Conservation (phyloP, 2,888 invertebrate species). For the Penaeus monodon region DNA sequence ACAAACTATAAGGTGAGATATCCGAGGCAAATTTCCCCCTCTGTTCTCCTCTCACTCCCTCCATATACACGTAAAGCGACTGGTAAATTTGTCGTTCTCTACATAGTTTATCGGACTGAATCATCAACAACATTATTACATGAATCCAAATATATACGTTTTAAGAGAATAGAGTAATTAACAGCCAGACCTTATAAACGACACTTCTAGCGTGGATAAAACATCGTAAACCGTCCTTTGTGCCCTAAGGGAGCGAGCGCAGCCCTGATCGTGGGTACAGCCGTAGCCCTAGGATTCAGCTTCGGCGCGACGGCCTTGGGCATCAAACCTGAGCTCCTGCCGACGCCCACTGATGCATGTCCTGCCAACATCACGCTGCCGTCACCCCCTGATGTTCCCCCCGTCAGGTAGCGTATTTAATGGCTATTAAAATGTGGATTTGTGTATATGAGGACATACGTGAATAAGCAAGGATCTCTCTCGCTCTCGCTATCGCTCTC, state of each 20-base stretch:
- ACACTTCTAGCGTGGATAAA: constrained; percentile 67
- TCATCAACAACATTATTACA: no score
- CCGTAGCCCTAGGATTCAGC: constrained; percentile 25
- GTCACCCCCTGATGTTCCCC: not conserved
- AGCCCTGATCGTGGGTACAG: constrained; percentile 23
- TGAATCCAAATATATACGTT: no score
- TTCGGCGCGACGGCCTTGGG: constrained; percentile 30
- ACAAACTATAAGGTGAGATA: not conserved
- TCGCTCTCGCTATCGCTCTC: not conserved
- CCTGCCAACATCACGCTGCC: constrained; percentile 37
- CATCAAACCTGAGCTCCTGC: constrained; percentile 21
- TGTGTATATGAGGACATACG: not conserved
- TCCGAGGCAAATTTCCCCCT: no score
- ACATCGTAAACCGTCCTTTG: not conserved
- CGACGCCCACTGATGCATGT: constrained; percentile 26
- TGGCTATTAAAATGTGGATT: not conserved
- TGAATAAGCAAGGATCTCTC: not conserved
- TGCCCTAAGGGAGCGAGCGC: constrained; percentile 31
- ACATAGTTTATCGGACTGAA: no score
- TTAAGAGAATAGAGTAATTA: no score
- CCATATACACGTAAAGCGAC: no score
- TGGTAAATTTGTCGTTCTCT: no score
- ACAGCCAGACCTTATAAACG: no score
- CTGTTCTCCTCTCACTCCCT: no score
- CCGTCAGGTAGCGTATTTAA: constrained; percentile 19